phyloP scores from a whole-genome alignment of 2,888 invertebrate genomes.

The Horisme vitalbata region DNA sequence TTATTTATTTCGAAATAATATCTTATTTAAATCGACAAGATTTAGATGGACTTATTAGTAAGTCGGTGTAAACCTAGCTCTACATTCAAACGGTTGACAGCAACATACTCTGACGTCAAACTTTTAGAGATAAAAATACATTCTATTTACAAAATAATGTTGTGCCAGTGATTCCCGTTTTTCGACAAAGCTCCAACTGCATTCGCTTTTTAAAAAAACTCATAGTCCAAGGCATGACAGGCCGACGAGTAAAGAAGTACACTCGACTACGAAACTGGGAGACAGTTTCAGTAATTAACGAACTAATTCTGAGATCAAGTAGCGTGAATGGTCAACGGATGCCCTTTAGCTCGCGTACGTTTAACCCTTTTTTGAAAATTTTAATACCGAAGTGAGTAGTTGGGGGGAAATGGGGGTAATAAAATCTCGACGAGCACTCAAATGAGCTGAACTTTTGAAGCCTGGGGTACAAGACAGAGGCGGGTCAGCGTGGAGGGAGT shows the following conservation, averaged over 20 bases:
- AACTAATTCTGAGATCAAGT: conserved; percentile 71
- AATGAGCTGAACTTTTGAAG: conserved; percentile 82
- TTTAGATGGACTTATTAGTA: too few species aligned
- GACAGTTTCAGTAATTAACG: conserved; percentile 58
- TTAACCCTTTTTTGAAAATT: conserved; percentile 66
- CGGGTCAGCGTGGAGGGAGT: conserved; percentile 77
- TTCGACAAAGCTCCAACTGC: conserved; percentile 22
- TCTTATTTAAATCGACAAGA: too few species aligned
- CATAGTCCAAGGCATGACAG: conserved; percentile 21
- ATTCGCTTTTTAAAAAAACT: conserved; percentile 25
- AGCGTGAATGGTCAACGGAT: conserved; percentile 70
- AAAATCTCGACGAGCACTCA: conserved; percentile 81
- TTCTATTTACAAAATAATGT: conserved; percentile 19
- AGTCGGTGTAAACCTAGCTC: not conserved
- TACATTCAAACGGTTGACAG: conserved; percentile 3
- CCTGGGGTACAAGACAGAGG: conserved; percentile 76
- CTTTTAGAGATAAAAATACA: conserved; percentile 8
- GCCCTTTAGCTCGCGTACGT: conserved; percentile 70
- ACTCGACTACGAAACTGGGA: conserved; percentile 52
- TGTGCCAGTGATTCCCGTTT: conserved; percentile 11
- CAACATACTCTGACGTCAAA: conserved; percentile 9
- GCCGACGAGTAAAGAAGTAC: conserved; percentile 26
- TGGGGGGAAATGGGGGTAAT: conserved; percentile 79
- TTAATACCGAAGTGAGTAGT: conserved; percentile 77
- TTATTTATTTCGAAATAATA: too few species aligned